Conservation (phyloP, 2,113 vertebrate species). For the Anser brachyrhynchus region DNA sequence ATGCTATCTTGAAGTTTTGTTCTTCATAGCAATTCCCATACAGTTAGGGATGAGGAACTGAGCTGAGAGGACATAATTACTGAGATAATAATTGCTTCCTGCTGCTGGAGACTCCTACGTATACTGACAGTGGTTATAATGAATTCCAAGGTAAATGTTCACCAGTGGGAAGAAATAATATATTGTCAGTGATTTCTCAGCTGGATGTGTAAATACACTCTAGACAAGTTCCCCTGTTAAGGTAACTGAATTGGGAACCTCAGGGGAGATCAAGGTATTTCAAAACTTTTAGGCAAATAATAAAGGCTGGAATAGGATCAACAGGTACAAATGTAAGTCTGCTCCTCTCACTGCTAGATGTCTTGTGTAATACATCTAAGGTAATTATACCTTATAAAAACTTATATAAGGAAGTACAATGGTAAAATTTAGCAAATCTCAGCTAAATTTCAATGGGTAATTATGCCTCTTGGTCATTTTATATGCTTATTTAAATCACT, state of each 20-base stretch:
- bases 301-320: neutral
- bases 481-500: neutral
- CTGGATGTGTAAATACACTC: neutral
- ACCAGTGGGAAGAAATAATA: neutral
- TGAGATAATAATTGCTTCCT: neutral
- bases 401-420: neutral
- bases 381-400: neutral
- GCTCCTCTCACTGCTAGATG: neutral
- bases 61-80: neutral
- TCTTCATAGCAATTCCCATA: neutral
- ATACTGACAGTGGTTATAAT: neutral
- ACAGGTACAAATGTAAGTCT: neutral
- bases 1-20: neutral
- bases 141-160: neutral
- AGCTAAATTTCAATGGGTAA: neutral
- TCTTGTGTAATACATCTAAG: neutral
- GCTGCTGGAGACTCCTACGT: neutral
- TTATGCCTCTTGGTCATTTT: neutral
- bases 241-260: neutral
- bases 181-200: neutral
- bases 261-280: neutral
- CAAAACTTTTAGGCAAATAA: neutral
- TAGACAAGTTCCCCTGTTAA: neutral
- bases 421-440: neutral
- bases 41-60: neutral